A percentile compares a stretch with the other conserved stretches of the same genome.
phyloP scores from a whole-genome alignment of 2,797 vertebrate genomes.

The Diplodus puntazzo region DNA sequence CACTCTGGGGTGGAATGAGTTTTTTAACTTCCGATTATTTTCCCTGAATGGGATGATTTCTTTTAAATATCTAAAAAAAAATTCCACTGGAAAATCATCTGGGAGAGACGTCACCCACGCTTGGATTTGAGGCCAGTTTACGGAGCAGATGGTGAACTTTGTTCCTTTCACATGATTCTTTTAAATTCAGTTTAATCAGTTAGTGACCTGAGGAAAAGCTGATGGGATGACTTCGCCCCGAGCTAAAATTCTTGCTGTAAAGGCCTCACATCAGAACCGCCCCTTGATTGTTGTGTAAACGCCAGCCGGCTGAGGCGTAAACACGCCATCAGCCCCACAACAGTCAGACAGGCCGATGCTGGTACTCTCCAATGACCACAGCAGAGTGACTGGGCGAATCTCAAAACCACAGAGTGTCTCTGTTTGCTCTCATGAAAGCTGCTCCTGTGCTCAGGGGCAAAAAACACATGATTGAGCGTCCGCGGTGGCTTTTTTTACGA shows the following conservation, averaged over 20 bases:
- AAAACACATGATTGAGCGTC: constrained; percentile 13
- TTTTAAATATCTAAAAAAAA: neutral
- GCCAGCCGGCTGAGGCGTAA: neutral
- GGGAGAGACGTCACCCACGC: neutral
- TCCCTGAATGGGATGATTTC: neutral
- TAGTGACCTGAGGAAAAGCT: neutral
- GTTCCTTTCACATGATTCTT: constrained; percentile 31
- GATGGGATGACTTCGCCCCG: neutral
- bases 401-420: constrained; percentile 31
- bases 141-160: neutral
- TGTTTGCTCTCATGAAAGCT: constrained; percentile 46
- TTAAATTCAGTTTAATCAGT: neutral
- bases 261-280: neutral
- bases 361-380: constrained; percentile 26
- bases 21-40: neutral
- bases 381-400: neutral
- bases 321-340: constrained; percentile 13
- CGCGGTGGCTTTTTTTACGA: neutral
- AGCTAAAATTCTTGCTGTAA: constrained; percentile 25
- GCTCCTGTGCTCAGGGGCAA: constrained; percentile 30
- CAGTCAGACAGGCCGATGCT: constrained; percentile 22
- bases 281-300: constrained; percentile 50
- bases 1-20: neutral
- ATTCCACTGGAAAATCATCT: neutral
- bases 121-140: neutral